Conservation (phyloP, 2,113 vertebrate species). For the Boleophthalmus pectinirostris region DNA sequence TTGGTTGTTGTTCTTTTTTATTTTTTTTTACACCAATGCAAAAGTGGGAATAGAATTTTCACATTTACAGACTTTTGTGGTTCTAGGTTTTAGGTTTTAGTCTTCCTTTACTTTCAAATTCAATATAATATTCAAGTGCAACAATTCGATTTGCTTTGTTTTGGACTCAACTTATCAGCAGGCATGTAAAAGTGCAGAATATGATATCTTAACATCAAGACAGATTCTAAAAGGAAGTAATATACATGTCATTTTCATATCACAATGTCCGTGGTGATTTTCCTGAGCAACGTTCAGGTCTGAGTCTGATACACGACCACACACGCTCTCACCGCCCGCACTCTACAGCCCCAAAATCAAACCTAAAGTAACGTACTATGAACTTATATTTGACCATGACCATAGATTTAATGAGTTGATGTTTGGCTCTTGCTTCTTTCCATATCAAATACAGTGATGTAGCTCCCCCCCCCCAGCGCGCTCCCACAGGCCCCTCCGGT, state of each 20-base stretch:
- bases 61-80: too few species aligned
- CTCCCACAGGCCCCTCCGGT: too few species aligned
- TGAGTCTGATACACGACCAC: background rate
- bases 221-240: background rate
- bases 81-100: too few species aligned
- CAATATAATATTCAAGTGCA: too few species aligned
- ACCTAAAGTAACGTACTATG: background rate
- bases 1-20: too few species aligned
- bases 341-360: background rate
- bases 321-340: background rate
- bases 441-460: background rate
- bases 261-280: background rate
- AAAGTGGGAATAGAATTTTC: too few species aligned
- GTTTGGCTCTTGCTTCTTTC: constrained; percentile 22
- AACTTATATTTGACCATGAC: constrained; percentile 44
- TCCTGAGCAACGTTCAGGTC: background rate
- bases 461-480: constrained; percentile 3
- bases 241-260: background rate
- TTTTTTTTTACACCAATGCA: too few species aligned
- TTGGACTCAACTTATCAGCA: too few species aligned
- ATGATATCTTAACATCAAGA: too few species aligned
- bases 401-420: constrained; percentile 5
- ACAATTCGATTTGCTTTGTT: too few species aligned
- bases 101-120: too few species aligned
- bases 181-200: too few species aligned